phyloP scores from a whole-genome alignment of 2,797 vertebrate genomes.

The Moxostoma hubbsi region DNA sequence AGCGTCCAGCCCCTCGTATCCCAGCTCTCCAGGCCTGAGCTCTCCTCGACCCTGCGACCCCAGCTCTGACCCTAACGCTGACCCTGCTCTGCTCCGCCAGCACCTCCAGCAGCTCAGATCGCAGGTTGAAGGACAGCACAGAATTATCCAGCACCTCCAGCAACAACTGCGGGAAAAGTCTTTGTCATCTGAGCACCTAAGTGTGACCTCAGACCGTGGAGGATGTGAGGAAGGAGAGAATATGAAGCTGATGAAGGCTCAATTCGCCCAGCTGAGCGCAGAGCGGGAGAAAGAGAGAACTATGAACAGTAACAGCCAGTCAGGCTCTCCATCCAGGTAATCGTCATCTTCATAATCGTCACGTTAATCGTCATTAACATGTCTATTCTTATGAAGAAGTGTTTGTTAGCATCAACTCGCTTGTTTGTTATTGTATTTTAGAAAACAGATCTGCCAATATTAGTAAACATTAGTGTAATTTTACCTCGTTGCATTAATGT shows the following conservation, averaged over 20 bases:
- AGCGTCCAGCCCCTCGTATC: slow-evolving; percentile 73
- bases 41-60: slow-evolving; percentile 41
- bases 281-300: slow-evolving; percentile 76
- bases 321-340: slow-evolving; percentile 83
- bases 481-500: no score
- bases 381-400: neutral
- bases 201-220: slow-evolving; percentile 59
- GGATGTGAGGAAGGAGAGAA: slow-evolving; percentile 60
- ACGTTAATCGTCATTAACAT: neutral
- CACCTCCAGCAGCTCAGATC: slow-evolving; percentile 80
- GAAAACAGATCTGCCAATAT: no score
- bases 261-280: slow-evolving; percentile 53
- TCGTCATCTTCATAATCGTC: neutral
- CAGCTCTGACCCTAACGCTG: slow-evolving; percentile 32
- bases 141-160: slow-evolving; percentile 78
- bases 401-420: neutral
- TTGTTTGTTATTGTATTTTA: neutral
- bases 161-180: slow-evolving; percentile 71
- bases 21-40: slow-evolving; percentile 75
- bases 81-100: slow-evolving; percentile 75
- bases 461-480: no score
- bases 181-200: slow-evolving; percentile 64
- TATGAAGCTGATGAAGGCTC: slow-evolving; percentile 62
- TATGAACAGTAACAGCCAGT: slow-evolving; percentile 74
- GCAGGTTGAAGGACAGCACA: slow-evolving; percentile 82